Percentiles rank a stretch among this genome's conserved stretches.
These are phyloP conservation scores for Pogona vitticeps DNA, from an alignment of 2,113 vertebrate species.

Conservation along the genomic window DNA sequence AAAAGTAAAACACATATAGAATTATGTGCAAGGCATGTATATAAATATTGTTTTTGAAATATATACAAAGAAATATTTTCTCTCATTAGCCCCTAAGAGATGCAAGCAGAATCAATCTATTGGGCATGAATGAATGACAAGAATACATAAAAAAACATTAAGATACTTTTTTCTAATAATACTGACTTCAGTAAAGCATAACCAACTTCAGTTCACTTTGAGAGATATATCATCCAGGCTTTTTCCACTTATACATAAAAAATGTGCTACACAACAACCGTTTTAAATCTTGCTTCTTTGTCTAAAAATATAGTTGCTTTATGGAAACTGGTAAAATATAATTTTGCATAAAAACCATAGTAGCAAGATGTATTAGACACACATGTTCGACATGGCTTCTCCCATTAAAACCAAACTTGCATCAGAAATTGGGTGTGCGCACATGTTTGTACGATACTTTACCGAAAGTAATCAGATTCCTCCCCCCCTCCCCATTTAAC, in stretches of 20 bases:
- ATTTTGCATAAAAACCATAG: constrained; percentile 70
- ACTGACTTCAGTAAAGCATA: constrained; percentile 40
- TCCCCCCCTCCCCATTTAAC: constrained; percentile 45
- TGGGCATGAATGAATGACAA: constrained; percentile 46
- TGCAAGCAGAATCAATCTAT: neutral
- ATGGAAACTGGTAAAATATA: constrained; percentile 60
- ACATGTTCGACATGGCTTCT: constrained; percentile 15
- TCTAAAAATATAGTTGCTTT: constrained; percentile 61
- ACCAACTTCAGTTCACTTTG: constrained; percentile 45
- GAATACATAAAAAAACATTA: constrained; percentile 29
- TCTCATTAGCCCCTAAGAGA: neutral
- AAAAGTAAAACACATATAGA: constrained; percentile 7
- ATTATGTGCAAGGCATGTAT: neutral
- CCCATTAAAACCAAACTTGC: constrained; percentile 18
- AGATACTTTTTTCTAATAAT: constrained; percentile 33
- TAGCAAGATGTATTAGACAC: constrained; percentile 41
- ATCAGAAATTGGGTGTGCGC: constrained; percentile 24
- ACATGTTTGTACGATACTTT: constrained; percentile 31
- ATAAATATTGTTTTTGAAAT: neutral
- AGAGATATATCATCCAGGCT: constrained; percentile 50
- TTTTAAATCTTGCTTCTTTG: constrained; percentile 39
- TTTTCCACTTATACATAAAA: constrained; percentile 26
- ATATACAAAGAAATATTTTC: constrained; percentile 30
- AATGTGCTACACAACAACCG: constrained; percentile 50
- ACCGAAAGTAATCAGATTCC: constrained; percentile 39